These are phyloP conservation scores for Marasmarcha lunaedactyla DNA, from an alignment of 2,888 invertebrate genomes.

Conservation along the genomic window DNA sequence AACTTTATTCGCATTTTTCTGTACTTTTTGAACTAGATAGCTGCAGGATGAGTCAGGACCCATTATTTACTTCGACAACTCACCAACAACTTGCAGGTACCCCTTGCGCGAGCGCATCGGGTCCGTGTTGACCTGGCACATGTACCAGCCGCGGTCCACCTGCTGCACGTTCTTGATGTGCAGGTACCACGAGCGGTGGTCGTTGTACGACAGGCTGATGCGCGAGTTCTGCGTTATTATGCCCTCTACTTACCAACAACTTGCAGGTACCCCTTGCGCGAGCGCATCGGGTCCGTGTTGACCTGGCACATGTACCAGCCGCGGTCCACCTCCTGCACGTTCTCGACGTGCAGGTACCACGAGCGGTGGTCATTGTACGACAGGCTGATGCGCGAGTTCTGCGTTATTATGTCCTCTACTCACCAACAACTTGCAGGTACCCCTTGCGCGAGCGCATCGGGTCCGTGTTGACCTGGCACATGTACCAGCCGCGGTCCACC, in stretches of 20 bases:
- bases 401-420: no score
- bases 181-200: conserved; percentile 91
- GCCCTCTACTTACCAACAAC: no score
- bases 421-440: conserved; percentile 91
- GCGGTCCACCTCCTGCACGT: conserved; percentile 87
- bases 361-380: conserved; percentile 91
- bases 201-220: conserved; percentile 87
- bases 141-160: conserved; percentile 89
- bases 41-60: no score
- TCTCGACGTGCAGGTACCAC: conserved; percentile 91
- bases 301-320: conserved; percentile 95
- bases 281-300: conserved; percentile 93
- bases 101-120: conserved; percentile 94
- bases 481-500: conserved; percentile 89
- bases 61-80: no score
- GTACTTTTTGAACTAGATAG: no score
- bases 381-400: conserved; percentile 80
- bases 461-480: conserved; percentile 94
- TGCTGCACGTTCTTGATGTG: conserved; percentile 91
- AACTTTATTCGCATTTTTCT: no score
- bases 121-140: conserved; percentile 93
- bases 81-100: no score
- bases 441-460: conserved; percentile 93
- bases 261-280: conserved; percentile 83
- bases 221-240: no score